Base-by-base conservation (phyloP, 2,888 invertebrate genomes). In the Protonemura montana region DNA sequence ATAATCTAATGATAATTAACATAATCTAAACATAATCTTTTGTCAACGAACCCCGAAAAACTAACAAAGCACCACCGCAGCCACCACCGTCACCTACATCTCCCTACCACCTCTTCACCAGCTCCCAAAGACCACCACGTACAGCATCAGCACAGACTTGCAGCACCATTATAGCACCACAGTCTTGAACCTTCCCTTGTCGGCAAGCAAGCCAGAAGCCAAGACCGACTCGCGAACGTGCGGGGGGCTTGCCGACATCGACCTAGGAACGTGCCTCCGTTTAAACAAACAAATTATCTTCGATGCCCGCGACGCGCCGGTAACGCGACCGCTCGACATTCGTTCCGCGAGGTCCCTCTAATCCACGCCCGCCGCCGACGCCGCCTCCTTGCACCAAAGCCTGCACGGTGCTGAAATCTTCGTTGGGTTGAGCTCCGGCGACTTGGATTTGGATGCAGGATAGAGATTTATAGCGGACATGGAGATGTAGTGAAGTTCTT, bases 281-380 rank as follows among this genome's bases (percentile, higher is more conserved):
- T 78, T 78, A 78, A 78, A 78, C 28, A 78, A 78, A 78, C 78
- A 78, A 78, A 78, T 78, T 78, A 78, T 78, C 7, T 16, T 78
- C 78, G 78, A 59, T 21, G 59, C 1, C 59, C 16, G 59, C 59
- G 59, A 59, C 59, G 21, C 13, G 35, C 10, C 35, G 35, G 35
- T 35, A 35, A 35, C 35, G 35, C 35, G 35, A 35, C 5, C 35
- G 35, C 35, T 35, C 35, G 59, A 59, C 59, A 59, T 59, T 59
- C 59, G 59, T 59, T 59, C 59, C 59, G 59, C 7, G 59, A 16
- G 35, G 35, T 35, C 35, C 35, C 59, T 59, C 59, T 59, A 59
- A 59, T 59, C 59, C 21, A 59, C 59, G 59, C 6, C 1, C 59
- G 59, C 6, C 1, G 59, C 59, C 13, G 59, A 10, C 59, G 59